Evolutionary conservation across 2,797 vertebrate species (phyloP).

Genomic region (Argya squamiceps): DNA sequence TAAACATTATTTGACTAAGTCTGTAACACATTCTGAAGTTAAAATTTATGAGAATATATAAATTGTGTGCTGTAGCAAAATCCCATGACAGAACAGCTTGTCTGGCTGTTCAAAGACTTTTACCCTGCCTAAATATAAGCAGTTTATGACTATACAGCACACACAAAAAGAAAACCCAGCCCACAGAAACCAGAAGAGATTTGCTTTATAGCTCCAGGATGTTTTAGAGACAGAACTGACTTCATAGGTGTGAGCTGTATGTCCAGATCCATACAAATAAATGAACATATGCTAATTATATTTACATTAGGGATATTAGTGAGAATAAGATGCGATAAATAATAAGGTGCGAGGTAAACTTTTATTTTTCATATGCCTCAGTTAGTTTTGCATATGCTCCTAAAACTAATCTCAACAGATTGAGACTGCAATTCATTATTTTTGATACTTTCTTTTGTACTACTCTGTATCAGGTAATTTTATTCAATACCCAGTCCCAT

Average conservation of each 20-base stretch:
- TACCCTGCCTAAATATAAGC: neutral
- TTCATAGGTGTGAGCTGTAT: neutral
- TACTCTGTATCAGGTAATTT: neutral
- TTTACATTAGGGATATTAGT: neutral
- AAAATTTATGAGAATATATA: neutral
- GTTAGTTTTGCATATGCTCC: neutral
- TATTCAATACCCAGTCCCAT: fast-evolving
- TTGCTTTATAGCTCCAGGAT: neutral
- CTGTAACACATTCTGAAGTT: neutral
- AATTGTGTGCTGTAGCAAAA: neutral
- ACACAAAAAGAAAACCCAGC: fast-evolving
- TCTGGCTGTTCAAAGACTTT: neutral
- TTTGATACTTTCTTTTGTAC: neutral
- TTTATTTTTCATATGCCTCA: neutral
- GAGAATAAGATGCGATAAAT: neutral
- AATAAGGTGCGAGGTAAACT: neutral
- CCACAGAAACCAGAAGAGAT: neutral
- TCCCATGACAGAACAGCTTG: neutral
- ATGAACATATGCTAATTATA: neutral
- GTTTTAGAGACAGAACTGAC: neutral
- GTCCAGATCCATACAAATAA: neutral
- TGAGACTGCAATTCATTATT: neutral
- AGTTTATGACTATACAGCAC: neutral
- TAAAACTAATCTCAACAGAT: neutral
- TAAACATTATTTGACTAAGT: neutral